These are phyloP conservation scores for Corythaixoides concolor DNA, from an alignment of 2,113 vertebrate species.

Conservation along the genomic window DNA sequence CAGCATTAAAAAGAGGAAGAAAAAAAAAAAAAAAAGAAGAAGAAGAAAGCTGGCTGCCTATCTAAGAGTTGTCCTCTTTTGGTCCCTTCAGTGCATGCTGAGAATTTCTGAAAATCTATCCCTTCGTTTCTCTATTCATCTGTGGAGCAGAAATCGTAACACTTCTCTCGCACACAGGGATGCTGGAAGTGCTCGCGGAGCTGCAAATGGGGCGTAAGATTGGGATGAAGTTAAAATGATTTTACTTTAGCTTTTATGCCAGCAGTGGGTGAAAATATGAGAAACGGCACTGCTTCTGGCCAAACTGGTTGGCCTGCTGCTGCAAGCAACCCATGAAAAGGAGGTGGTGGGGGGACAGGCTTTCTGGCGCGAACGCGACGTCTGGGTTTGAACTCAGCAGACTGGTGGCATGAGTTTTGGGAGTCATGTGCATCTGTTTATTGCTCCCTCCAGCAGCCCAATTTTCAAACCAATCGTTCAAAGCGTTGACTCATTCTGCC, in stretches of 20 bases:
- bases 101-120: not conserved
- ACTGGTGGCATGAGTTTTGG: not conserved
- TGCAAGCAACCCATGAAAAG: not conserved
- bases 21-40: not conserved
- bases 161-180: not conserved
- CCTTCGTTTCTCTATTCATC: not conserved
- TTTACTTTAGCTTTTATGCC: not conserved
- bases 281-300: not conserved
- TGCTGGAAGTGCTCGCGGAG: not conserved
- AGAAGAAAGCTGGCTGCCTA: constrained; percentile 38
- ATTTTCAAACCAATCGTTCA: not conserved
- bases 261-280: not conserved
- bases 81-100: not conserved
- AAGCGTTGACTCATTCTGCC: not conserved
- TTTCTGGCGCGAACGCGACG: fast-evolving
- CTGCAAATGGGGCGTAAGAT: fast-evolving
- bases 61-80: constrained; percentile 1
- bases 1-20: not conserved
- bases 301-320: not conserved
- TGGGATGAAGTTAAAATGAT: not conserved
- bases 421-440: not conserved
- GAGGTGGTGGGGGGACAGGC: not conserved
- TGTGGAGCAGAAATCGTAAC: not conserved
- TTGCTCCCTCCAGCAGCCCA: not conserved
- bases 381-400: not conserved